Evolutionary conservation across 2,797 vertebrate genomes (phyloP).

Genomic region (Echiichthys vipera): DNA sequence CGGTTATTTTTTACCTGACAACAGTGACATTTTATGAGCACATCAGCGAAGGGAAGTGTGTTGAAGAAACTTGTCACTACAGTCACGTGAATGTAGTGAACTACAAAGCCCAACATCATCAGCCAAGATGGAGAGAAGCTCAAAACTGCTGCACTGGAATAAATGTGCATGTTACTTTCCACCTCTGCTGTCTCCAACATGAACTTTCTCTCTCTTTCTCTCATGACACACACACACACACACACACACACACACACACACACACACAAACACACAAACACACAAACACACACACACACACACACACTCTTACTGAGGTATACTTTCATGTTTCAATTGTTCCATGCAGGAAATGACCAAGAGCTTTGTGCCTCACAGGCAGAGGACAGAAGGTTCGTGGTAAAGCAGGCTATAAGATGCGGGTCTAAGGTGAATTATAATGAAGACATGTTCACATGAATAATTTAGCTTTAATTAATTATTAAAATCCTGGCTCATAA

Average conservation of each 20-base stretch:
- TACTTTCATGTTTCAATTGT: constrained; percentile 34
- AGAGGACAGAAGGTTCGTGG: constrained; percentile 36
- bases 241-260: background rate
- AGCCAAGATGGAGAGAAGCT: constrained; percentile 35
- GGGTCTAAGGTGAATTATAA: constrained; percentile 64
- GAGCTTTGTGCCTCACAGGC: constrained; percentile 39
- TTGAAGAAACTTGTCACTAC: too few relatives aligned
- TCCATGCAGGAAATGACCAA: constrained; percentile 17
- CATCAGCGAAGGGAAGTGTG: too few relatives aligned
- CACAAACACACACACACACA: constrained; percentile 7
- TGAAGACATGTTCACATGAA: constrained; percentile 49
- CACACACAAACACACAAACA: constrained; percentile 20
- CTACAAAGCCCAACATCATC: background rate
- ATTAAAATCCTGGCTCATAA: constrained; percentile 61
- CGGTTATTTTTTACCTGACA: constrained; percentile 30
- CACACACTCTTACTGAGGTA: constrained; percentile 1
- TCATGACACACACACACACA: background rate
- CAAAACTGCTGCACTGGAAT: constrained; percentile 1
- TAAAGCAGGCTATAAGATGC: constrained; percentile 51
- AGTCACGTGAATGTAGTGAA: background rate
- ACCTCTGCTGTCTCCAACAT: constrained; percentile 16
- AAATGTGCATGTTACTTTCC: constrained; percentile 9
- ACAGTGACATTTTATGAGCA: constrained; percentile 46
- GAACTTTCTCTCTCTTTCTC: constrained; percentile 11
- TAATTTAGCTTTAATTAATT: constrained; percentile 69